Conservation (phyloP, 2,888 invertebrate genomes). For the Lypha dubia region DNA sequence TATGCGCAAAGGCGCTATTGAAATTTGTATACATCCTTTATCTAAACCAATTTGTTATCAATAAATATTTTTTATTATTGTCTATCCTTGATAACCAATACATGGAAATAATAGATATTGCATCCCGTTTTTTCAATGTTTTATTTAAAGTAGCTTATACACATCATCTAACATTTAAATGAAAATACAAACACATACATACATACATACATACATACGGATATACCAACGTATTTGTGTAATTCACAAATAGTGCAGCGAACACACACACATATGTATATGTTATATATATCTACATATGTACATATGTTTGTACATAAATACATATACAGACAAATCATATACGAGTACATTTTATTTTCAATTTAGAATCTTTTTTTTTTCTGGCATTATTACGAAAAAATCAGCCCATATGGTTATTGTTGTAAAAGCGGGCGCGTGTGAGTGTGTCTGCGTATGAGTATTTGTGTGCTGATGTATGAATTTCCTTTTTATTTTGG, state of each 20-base stretch:
- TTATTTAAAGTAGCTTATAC: slow-evolving; percentile 1
- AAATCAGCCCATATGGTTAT: slow-evolving; percentile 39
- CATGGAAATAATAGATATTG: slow-evolving; percentile 44
- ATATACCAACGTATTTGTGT: neutral
- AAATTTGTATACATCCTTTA: neutral
- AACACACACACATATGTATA: too few species aligned
- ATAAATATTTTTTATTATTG: slow-evolving; percentile 40
- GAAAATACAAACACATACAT: neutral
- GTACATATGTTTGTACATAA: too few species aligned
- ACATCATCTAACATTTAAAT: neutral
- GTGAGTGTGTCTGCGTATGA: too few species aligned
- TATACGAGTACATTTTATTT: slow-evolving; percentile 14
- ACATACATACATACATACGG: neutral
- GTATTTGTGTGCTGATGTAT: neutral
- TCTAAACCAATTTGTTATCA: neutral
- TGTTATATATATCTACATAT: too few species aligned
- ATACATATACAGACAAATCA: neutral
- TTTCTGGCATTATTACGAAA: neutral
- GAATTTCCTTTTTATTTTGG: slow-evolving; percentile 7
- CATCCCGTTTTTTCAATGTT: slow-evolving; percentile 1
- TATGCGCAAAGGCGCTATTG: neutral
- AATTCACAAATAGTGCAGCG: neutral
- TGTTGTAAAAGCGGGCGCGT: neutral
- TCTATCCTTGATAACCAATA: slow-evolving; percentile 39
- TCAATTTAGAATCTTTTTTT: slow-evolving; percentile 14